Base-by-base conservation (phyloP, 2,113 vertebrate genomes). In the Vulpes vulpes region DNA sequence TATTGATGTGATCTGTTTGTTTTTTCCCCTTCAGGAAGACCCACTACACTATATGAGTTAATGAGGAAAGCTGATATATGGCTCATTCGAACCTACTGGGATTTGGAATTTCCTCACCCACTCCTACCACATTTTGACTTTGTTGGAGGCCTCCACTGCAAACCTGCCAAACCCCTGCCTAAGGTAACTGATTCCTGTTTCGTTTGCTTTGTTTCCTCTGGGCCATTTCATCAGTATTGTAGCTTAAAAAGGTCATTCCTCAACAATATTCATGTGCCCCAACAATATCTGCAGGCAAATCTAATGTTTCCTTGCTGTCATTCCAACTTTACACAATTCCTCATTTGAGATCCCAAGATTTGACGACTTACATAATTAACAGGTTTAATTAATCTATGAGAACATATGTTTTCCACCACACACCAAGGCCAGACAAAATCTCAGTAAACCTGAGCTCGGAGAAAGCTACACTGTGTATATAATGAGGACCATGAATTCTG, bases 61-160 rank as follows among this genome's bases (percentile, higher is more conserved):
- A 98, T 99, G 98, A 98, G 99, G 35, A 35, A 35, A 35, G 35
- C 35, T 35, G 35, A 35, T 35, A 35, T 35, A 35, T 35, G 35
- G 35, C 96, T 99, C 91, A 99, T 99, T 17, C 97, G 99, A 96
- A 99, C 99, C 11, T 99, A 99, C 88, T 99, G 99, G 99, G 99
- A 99, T 97, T 98, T 99, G 79, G 99, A 99, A 81, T 99, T 99
- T 97, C 99, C 99, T 62, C 98, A 98, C 3, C 99, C 99, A 82
- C 93, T 99, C 38, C 98, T 99, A 51, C 99, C 99, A 14, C 99
- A 99, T 97, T 99, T 99, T 88, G 99, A 99, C 88, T 99, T 98
- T 78, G 98, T 89, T 60, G 76, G 76, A 55, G 76, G 76, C 16
- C 76, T 80, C 30, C 76, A 80, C 30, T 80, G 76, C 51, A 80